Evolutionary conservation across 2,888 invertebrate species (phyloP).

Genomic region (Cistogaster globosa): DNA sequence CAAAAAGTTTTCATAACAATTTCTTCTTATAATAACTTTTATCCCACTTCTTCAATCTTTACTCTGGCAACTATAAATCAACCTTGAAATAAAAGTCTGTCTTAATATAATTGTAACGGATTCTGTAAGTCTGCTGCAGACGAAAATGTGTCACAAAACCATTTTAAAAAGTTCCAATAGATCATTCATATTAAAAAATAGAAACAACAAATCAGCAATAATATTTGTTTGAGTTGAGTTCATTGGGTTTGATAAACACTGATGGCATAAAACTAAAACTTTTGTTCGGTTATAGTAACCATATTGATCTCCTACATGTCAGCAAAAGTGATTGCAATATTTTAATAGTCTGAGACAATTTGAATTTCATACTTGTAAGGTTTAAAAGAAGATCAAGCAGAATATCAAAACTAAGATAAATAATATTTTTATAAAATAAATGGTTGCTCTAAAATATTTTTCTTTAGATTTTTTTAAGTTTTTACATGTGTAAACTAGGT

Average conservation of each 20-base stretch:
- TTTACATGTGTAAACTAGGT: no score
- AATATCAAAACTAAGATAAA: no score
- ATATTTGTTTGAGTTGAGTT: conserved; percentile 18
- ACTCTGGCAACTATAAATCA: conserved; percentile 25
- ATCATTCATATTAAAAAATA: conserved; percentile 21
- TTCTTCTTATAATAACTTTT: not conserved
- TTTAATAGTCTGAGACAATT: not conserved
- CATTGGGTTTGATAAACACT: conserved; percentile 33
- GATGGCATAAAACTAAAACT: conserved; percentile 16
- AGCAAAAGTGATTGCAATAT: not conserved
- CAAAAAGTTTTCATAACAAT: no score
- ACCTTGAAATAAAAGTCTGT: conserved; percentile 3
- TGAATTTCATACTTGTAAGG: no score
- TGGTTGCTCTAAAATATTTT: no score
- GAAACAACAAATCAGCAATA: conserved; percentile 29
- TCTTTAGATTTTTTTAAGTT: no score
- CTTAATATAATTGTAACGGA: conserved; percentile 36
- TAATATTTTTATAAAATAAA: no score
- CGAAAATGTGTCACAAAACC: conserved; percentile 64
- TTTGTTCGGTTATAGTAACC: not conserved
- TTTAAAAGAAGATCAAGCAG: no score
- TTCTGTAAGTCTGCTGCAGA: conserved; percentile 28
- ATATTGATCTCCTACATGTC: not conserved
- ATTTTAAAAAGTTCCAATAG: conserved; percentile 28
- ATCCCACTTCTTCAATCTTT: not conserved